phyloP scores from a whole-genome alignment of 2,888 invertebrate genomes.

The Apoda limacodes region DNA sequence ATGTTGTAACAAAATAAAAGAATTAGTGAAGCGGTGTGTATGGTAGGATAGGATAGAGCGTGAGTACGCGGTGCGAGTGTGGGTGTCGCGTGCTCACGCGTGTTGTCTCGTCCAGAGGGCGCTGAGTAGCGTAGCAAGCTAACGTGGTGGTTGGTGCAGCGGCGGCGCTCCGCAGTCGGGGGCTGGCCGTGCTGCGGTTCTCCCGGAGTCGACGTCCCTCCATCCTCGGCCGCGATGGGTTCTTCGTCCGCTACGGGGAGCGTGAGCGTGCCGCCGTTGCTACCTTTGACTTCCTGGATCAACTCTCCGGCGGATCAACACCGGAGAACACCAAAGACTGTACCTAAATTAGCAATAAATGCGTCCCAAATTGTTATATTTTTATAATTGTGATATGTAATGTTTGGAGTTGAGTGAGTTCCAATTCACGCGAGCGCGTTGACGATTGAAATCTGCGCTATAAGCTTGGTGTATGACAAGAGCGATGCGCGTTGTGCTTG shows the following conservation, averaged over 20 bases:
- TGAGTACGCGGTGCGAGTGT: slow-evolving; percentile 19
- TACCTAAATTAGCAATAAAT: slow-evolving; percentile 49
- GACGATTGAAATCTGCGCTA: no score
- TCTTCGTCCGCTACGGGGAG: slow-evolving; percentile 83
- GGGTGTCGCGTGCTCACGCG: slow-evolving; percentile 33
- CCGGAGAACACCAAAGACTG: slow-evolving; percentile 60
- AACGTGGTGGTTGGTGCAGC: slow-evolving; percentile 56
- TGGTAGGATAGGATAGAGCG: slow-evolving; percentile 14
- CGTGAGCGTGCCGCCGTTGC: slow-evolving; percentile 83
- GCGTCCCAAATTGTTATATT: slow-evolving; percentile 42
- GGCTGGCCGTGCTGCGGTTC: slow-evolving; percentile 66
- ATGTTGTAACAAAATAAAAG: no score
- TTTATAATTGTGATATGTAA: no score
- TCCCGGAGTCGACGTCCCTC: slow-evolving; percentile 71
- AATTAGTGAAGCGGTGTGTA: slow-evolving; percentile 18
- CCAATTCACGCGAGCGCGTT: neutral
- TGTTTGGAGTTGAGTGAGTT: neutral
- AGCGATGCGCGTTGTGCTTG: no score
- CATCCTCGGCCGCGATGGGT: slow-evolving; percentile 81
- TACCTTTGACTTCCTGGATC: slow-evolving; percentile 84
- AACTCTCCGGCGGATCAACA: slow-evolving; percentile 61
- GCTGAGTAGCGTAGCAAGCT: slow-evolving; percentile 37
- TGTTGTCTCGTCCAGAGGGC: slow-evolving; percentile 45
- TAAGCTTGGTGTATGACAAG: no score
- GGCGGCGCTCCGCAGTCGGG: slow-evolving; percentile 70